phyloP scores from a whole-genome alignment of 1,140 invertebrate species.

The Episyrphus balteatus region DNA sequence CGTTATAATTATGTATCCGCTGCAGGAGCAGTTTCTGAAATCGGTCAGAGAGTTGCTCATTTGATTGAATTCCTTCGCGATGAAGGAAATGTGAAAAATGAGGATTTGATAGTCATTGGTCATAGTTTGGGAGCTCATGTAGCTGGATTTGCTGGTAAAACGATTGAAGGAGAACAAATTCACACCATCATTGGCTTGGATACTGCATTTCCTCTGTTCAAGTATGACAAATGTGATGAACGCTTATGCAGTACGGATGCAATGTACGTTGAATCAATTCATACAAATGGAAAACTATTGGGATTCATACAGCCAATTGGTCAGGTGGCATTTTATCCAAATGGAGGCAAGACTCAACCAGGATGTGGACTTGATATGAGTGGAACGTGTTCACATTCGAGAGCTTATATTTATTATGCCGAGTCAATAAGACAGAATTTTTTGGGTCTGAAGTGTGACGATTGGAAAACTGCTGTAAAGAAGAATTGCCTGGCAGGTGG shows the following conservation, averaged over 20 bases:
- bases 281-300: constrained; percentile 43
- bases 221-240: constrained; percentile 17
- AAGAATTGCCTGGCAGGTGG: constrained; percentile 9
- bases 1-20: no score
- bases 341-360: constrained; percentile 41
- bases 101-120: constrained; percentile 24
- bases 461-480: constrained; percentile 17
- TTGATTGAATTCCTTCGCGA: no score
- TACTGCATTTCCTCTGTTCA: constrained; percentile 38
- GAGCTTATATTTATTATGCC: constrained; percentile 45
- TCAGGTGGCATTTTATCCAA: constrained; percentile 41
- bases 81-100: no score
- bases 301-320: constrained; percentile 39
- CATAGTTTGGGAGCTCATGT: constrained; percentile 40
- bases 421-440: constrained; percentile 30
- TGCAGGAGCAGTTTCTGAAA: no score
- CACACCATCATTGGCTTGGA: constrained; percentile 37
- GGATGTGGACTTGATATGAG: constrained; percentile 39
- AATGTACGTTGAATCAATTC: constrained; percentile 38
- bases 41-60: no score
- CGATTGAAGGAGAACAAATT: constrained; percentile 17
- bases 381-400: constrained; percentile 37
- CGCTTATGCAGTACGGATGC: constrained; percentile 36
- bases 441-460: constrained; percentile 19
- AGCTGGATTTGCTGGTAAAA: constrained; percentile 40